Conservation (phyloP, 2,113 vertebrate species). For the Pomatorhinus ruficollis region DNA sequence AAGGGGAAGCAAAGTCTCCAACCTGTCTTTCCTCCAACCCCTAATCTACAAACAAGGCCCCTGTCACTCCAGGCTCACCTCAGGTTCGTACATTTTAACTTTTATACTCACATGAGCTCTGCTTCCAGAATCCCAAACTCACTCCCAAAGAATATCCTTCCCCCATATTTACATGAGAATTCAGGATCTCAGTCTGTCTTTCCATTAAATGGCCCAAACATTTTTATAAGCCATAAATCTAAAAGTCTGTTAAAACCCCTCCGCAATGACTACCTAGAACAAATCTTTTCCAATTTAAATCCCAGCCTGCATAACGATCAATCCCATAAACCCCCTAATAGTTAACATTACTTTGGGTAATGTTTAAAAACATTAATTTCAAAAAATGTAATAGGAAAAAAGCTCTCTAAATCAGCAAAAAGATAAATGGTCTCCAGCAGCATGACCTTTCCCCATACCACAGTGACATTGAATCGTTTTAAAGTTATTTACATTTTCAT, state of each 20-base stretch:
- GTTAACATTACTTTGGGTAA: constrained; percentile 74
- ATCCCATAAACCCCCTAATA: constrained; percentile 71
- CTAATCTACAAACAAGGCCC: background rate
- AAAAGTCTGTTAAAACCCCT: background rate
- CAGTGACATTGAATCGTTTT: constrained; percentile 77
- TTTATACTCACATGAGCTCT: accelerated
- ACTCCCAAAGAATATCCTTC: background rate
- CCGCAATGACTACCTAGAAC: background rate
- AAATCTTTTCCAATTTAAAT: constrained; percentile 32
- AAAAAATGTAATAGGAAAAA: constrained; percentile 77
- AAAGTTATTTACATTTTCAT: constrained; percentile 78
- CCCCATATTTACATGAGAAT: background rate
- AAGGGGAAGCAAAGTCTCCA: background rate
- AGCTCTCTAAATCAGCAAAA: constrained; percentile 71
- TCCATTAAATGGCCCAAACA: background rate
- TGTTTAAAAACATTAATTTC: constrained; percentile 80
- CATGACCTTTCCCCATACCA: constrained; percentile 69
- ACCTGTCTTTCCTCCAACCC: background rate
- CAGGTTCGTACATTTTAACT: background rate
- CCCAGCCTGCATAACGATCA: constrained; percentile 50
- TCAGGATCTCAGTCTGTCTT: background rate
- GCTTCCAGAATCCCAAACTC: background rate
- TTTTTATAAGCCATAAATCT: background rate
- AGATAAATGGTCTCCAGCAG: constrained; percentile 72
- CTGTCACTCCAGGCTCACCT: background rate